Percentiles rank a stretch among this genome's conserved stretches.
phyloP scores from a whole-genome alignment of 2,888 invertebrate genomes.

The Apamea sordens region DNA sequence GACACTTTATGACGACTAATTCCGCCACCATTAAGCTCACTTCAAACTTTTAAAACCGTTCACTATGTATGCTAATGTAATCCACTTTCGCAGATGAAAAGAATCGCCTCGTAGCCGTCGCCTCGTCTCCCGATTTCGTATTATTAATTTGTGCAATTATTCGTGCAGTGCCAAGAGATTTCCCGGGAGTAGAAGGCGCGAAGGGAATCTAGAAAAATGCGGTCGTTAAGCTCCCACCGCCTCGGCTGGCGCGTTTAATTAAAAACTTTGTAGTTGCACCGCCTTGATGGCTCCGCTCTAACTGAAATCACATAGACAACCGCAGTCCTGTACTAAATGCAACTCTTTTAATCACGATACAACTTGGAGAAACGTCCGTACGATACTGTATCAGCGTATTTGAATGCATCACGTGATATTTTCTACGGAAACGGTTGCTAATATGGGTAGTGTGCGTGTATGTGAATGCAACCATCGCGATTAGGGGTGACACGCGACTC shows the following conservation, averaged over 20 bases:
- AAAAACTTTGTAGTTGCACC: conserved; percentile 86
- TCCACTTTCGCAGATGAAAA: conserved; percentile 77
- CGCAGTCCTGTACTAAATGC: conserved; percentile 56
- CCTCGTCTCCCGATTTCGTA: conserved; percentile 79
- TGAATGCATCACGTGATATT: conserved; percentile 53
- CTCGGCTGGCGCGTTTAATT: conserved; percentile 83
- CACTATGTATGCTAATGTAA: conserved; percentile 76
- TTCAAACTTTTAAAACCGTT: conserved; percentile 69
- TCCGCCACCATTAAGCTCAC: conserved; percentile 67
- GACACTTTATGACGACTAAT: conserved; percentile 69
- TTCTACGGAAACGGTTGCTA: conserved; percentile 50
- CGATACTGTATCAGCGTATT: conserved; percentile 44
- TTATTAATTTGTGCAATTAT: conserved; percentile 87
- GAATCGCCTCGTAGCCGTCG: conserved; percentile 69
- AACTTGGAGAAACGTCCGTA: conserved; percentile 29
- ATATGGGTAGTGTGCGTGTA: conserved; percentile 63
- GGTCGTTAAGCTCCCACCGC: conserved; percentile 83
- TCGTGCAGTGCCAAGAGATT: conserved; percentile 83
- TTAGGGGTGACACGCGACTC: conserved; percentile 68
- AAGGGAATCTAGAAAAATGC: conserved; percentile 87
- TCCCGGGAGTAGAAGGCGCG: conserved; percentile 80
- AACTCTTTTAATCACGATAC: conserved; percentile 55
- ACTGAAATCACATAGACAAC: conserved; percentile 73
- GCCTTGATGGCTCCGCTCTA: conserved; percentile 73
- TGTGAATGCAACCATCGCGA: conserved; percentile 65